These are phyloP conservation scores for Heteropelma amictum DNA, from an alignment of 2,888 invertebrate species.

Conservation along the genomic window DNA sequence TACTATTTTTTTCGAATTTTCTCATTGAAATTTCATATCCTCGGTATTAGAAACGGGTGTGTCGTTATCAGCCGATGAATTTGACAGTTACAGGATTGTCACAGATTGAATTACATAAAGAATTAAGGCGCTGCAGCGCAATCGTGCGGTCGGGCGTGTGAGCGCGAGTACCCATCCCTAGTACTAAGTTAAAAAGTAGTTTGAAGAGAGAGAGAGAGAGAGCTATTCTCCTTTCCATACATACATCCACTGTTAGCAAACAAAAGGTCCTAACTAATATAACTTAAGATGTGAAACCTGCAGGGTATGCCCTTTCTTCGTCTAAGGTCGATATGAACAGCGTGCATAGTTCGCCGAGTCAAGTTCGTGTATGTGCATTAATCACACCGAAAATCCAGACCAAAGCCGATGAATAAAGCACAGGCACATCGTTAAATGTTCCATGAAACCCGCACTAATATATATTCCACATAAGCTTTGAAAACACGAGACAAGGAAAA, in stretches of 20 bases:
- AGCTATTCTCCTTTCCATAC: slow-evolving; percentile 61
- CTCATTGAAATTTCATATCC: no score
- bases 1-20: no score
- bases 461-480: background rate
- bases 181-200: background rate
- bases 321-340: background rate
- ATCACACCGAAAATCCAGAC: slow-evolving; percentile 28
- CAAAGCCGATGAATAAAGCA: slow-evolving; percentile 2
- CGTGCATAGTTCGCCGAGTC: slow-evolving; percentile 14
- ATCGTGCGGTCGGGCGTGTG: no score
- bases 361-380: slow-evolving; percentile 30
- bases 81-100: no score
- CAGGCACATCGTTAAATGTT: background rate
- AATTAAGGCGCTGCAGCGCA: no score
- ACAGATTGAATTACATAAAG: no score
- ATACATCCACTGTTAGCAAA: background rate
- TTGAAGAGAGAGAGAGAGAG: slow-evolving; percentile 17
- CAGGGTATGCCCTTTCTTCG: background rate
- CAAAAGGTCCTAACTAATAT: background rate
- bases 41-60: no score
- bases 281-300: background rate
- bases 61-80: no score
- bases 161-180: no score
- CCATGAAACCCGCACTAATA: background rate
- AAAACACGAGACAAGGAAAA: no score